Conservation (phyloP, 1,140 invertebrate genomes). For the Diprion similis region DNA sequence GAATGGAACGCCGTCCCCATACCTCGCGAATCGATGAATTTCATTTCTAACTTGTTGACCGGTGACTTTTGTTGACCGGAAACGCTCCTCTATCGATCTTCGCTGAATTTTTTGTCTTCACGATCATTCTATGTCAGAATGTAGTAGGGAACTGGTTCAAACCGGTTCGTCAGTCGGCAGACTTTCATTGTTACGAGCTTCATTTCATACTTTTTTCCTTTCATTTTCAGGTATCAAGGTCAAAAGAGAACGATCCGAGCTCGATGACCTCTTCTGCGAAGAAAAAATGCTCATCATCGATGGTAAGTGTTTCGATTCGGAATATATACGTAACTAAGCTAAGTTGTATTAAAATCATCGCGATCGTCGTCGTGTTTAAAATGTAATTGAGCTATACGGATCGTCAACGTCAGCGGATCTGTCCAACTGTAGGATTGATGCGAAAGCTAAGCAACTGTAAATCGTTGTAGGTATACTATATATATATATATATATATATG, state of each 20-base stretch:
- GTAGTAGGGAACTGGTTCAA: too few relatives aligned
- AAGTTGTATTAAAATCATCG: background rate
- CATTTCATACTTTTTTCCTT: slow-evolving; percentile 21
- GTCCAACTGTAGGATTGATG: too few relatives aligned
- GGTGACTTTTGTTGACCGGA: too few relatives aligned
- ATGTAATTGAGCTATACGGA: too few relatives aligned
- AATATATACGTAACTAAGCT: background rate
- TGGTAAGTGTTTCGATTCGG: slow-evolving; percentile 41
- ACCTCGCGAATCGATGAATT: too few relatives aligned
- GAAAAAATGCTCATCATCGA: slow-evolving; percentile 62
- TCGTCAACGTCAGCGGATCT: too few relatives aligned
- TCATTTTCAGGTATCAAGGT: slow-evolving; percentile 52
- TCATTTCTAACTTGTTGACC: too few relatives aligned
- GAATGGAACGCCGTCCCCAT: too few relatives aligned
- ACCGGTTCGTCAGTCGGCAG: slow-evolving; percentile 13
- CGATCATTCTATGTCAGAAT: too few relatives aligned
- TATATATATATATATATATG: too few relatives aligned
- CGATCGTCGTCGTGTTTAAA: too few relatives aligned
- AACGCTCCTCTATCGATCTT: background rate
- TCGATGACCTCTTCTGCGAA: slow-evolving; percentile 59
- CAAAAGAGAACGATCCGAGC: slow-evolving; percentile 55
- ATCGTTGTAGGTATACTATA: background rate
- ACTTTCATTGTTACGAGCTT: too few relatives aligned
- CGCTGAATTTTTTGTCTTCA: background rate
- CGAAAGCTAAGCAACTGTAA: background rate